Conservation (phyloP, 2,113 vertebrate species). For the Mixornis gularis region DNA sequence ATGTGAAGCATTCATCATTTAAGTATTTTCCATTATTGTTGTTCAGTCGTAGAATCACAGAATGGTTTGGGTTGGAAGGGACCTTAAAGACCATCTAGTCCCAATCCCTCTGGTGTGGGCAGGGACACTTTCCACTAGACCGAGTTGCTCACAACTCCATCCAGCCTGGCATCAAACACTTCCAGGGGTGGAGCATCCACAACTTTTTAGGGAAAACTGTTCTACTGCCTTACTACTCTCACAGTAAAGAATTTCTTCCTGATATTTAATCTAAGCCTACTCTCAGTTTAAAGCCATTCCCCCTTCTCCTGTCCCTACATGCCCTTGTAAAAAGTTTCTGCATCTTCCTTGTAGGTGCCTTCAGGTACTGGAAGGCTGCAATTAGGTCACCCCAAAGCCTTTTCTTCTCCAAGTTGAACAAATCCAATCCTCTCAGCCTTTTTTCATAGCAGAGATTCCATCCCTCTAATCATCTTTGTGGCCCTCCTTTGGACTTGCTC, state of each 20-base stretch:
- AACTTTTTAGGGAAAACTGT: not conserved
- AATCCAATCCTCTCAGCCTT: not conserved
- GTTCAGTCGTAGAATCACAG: not conserved
- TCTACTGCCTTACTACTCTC: not conserved
- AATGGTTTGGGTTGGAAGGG: not conserved
- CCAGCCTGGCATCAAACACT: not conserved
- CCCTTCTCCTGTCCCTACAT: not conserved
- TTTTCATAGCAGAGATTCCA: not conserved
- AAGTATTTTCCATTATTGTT: not conserved
- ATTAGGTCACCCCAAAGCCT: not conserved
- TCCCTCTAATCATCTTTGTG: not conserved
- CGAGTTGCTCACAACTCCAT: not conserved
- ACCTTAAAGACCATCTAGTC: not conserved
- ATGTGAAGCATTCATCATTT: not conserved
- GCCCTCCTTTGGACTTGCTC: not conserved
- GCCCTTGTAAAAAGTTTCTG: not conserved
- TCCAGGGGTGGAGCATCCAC: not conserved
- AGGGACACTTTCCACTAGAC: not conserved
- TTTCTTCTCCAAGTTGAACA: not conserved
- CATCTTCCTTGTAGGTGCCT: not conserved
- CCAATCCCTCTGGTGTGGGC: not conserved
- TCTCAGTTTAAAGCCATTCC: not conserved
- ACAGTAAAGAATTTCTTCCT: not conserved
- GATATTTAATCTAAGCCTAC: not conserved
- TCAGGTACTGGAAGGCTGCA: not conserved